Conservation (phyloP, 2,797 vertebrate genomes). For the Hybognathus amarus region DNA sequence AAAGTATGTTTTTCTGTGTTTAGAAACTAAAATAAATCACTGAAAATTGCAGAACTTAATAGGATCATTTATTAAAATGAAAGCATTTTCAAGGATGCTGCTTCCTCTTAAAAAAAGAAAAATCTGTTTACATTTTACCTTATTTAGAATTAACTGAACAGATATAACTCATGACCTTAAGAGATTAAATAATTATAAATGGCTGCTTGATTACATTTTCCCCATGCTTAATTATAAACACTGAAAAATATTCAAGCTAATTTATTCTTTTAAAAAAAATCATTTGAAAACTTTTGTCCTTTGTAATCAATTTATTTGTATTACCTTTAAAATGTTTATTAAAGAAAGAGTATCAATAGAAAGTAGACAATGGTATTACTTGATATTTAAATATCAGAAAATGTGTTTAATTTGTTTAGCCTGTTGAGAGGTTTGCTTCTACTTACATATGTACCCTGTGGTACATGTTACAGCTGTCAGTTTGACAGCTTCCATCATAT, state of each 20-base stretch:
- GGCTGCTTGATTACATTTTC: constrained; percentile 15
- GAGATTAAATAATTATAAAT: background rate
- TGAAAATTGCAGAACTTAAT: background rate
- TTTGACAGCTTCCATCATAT: constrained; percentile 80
- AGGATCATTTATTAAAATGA: background rate
- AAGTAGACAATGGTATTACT: background rate
- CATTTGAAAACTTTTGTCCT: background rate
- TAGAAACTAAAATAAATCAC: background rate
- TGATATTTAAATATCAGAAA: background rate
- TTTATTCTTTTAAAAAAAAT: background rate
- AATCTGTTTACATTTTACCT: background rate
- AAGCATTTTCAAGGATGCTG: background rate
- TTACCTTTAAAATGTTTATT: background rate
- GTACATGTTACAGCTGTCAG: constrained; percentile 16
- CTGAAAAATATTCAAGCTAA: constrained; percentile 6
- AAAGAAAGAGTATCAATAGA: background rate
- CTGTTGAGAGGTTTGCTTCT: background rate
- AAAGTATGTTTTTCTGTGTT: background rate
- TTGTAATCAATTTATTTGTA: background rate
- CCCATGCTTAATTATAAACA: constrained; percentile 17
- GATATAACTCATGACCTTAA: constrained; percentile 1
- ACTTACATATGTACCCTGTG: background rate
- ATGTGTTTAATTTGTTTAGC: background rate
- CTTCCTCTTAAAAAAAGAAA: background rate
- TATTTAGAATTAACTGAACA: background rate